Base-by-base conservation (phyloP, 2,113 vertebrate species). In the Nerophis lumbriciformis region DNA sequence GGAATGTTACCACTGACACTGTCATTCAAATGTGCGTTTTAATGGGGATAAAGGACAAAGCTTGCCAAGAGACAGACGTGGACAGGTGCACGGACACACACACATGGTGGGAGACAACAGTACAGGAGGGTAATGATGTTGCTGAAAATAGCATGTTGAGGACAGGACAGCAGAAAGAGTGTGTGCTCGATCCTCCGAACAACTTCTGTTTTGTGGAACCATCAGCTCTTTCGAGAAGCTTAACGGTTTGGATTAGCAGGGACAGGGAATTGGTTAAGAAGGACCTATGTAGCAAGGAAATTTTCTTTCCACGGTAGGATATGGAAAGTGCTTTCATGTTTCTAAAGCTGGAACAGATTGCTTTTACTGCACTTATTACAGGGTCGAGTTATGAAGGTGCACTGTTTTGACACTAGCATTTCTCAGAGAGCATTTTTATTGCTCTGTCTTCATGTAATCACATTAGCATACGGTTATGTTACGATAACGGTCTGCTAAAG, bases 121-220 rank as follows among this genome's bases (percentile, higher is more conserved):
- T 52, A 76, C 69, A 72, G 76, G 54, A 67, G 80, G 66, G 70
- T 77, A 61, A 72, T 60, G 56, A 58, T 70, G 78, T 79, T 80
- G 69, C 90, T 79, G 77, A 74, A 88, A 89, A 89, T 88, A 91
- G 81, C 66, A 53, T 57, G 63, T 63, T 61, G 54, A 71, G 53
- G 44, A 59, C 12, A 59, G 52, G 53, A 5, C 50, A 44, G 54
- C 3, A 65, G 69, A 71, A 64, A 50, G 48, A 61, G 45, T 62
- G 14, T 61, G 6, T 35, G 53, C 44, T 37, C 53, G 50, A 59
- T 53, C 55, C 51, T 63, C 62, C 6, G 15, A 39, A 44, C 28
- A 49, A 49, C 53, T 54, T 57, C 56, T 63, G 53, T 60, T 70
- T 49, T 48, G 54, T 48, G 28, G 28, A 62, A 15, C 39, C 16